Base-by-base conservation (phyloP, 2,888 invertebrate species). In the Tyria jacobaeae region DNA sequence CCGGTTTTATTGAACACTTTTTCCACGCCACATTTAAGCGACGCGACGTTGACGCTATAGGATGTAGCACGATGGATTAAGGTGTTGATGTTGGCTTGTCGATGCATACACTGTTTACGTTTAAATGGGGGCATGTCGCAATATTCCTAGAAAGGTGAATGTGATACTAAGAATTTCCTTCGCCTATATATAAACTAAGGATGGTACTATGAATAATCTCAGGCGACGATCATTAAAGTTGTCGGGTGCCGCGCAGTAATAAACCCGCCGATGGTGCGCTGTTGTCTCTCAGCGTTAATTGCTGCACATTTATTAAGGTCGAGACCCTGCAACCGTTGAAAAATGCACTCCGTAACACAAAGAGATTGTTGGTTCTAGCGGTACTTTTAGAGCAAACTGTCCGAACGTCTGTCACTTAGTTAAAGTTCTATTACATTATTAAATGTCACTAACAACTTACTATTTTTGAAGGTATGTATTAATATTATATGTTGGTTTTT, bases 1-100 rank as follows among this genome's bases (percentile, higher is more conserved):
- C 70, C 76, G 81, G 72, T 87, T 89, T 89, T 87, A 89, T 88
- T 88, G 87, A 85, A 85, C 83, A 48, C 86, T 87, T 89, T 89
- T 89, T 83, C 78, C 83, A 82, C 83, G 83, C 81, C 73, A 86
- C 88, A 86, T 87, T 89, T 82, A 82, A 86, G 81, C 79, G 83
- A 75, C 81, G 84, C 86, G 72, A 48, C 74, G 66, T 70, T 59
- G 66, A 63, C 73, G 73, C 74, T 70, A 62, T 68, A 60, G 75
- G 73, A 66, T 66, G 53, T 53, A 24, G 53, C 39, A 21, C 15
- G 24, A 9, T 53, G 53, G 37, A 53, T 82, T 81, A 79, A 75
- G 60, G 71, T 71, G 80, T 78, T 79, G 73, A 66, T 75, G 17
- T 54, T 53, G 59, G 47, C 54, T 59, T 50, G 51, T n/a, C 10